Conservation (phyloP, 2,797 vertebrate genomes). For the Argya squamiceps region DNA sequence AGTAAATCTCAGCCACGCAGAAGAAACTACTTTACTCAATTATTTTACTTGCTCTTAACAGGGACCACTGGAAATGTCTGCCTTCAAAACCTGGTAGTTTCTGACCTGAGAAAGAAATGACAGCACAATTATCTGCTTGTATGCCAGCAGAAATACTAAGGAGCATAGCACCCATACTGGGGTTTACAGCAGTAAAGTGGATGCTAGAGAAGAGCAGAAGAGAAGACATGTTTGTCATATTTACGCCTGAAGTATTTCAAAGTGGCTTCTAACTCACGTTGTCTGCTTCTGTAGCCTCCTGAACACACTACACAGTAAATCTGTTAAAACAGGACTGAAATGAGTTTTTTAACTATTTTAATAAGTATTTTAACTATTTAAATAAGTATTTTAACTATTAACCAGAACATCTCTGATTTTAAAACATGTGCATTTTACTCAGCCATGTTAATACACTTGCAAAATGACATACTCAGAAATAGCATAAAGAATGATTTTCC, state of each 20-base stretch:
- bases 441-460: slow-evolving; percentile 1
- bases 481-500: slow-evolving; percentile 30
- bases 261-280: neutral
- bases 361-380: too few relatives aligned
- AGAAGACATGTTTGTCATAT: slow-evolving; percentile 7
- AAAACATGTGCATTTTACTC: slow-evolving; percentile 41
- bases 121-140: neutral
- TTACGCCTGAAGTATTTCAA: slow-evolving; percentile 4
- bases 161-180: neutral
- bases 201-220: neutral
- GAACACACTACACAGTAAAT: slow-evolving; percentile 9
- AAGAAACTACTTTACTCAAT: neutral
- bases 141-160: neutral
- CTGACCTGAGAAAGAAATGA: neutral
- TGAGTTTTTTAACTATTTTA: slow-evolving; percentile 35
- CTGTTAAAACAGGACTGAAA: slow-evolving; percentile 27
- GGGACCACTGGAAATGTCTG: neutral
- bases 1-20: neutral
- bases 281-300: neutral
- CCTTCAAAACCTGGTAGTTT: neutral
- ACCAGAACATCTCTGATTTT: slow-evolving; percentile 22
- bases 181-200: neutral
- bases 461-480: slow-evolving; percentile 17
- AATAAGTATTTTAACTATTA: slow-evolving; percentile 35
- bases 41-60: neutral